A percentile compares a stretch with the other conserved stretches of the same genome.
Evolutionary conservation across 2,888 invertebrate species (phyloP).

Genomic region (Scotopteryx bipunctaria): DNA sequence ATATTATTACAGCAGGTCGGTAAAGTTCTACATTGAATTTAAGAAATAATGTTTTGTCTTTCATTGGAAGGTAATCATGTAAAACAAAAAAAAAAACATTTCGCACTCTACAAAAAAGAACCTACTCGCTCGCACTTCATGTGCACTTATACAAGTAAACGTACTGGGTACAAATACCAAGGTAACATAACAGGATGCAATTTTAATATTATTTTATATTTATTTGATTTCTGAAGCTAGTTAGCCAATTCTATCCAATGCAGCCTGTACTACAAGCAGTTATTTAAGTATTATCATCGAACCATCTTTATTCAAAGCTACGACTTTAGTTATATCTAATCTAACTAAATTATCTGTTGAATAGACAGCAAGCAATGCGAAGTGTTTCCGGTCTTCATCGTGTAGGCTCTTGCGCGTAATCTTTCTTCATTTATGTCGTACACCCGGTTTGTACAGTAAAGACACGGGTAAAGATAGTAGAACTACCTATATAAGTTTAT

Average conservation of each 20-base stretch:
- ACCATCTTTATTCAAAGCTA: background rate
- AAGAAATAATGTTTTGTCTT: background rate
- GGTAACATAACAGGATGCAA: too few species aligned
- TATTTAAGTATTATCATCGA: background rate
- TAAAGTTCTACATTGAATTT: conserved; percentile 23
- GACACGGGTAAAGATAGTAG: background rate
- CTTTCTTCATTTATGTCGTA: background rate
- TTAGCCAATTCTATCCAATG: too few species aligned
- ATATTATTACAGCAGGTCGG: background rate
- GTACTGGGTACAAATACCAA: too few species aligned
- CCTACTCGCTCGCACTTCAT: too few species aligned
- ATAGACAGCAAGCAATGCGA: conserved; percentile 18
- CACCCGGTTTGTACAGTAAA: background rate
- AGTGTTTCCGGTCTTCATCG: conserved; percentile 27
- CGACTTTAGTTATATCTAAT: background rate
- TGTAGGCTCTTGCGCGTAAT: conserved; percentile 10
- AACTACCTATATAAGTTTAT: too few species aligned
- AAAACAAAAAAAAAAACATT: too few species aligned
- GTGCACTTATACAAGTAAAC: too few species aligned
- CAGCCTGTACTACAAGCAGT: background rate
- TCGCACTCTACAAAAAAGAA: too few species aligned
- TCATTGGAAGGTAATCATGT: too few species aligned
- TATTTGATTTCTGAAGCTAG: too few species aligned
- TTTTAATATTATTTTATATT: too few species aligned
- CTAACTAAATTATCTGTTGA: background rate